Base-by-base conservation (phyloP, 2,113 vertebrate species). In the Centropus unirufus region DNA sequence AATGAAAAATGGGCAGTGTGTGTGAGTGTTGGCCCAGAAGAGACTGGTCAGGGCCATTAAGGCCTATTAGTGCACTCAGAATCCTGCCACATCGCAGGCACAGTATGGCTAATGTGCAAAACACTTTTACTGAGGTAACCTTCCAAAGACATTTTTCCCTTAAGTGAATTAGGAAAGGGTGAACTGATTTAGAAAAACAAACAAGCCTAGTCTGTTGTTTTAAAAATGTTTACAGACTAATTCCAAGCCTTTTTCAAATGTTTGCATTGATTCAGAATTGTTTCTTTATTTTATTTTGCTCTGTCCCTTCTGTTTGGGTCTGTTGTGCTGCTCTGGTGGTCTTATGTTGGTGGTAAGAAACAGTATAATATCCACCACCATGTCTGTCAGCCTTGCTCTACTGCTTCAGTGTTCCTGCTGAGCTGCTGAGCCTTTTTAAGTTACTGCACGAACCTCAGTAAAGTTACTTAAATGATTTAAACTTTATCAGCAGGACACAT, bases 141-240 rank as follows among this genome's bases (percentile, higher is more conserved):
- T 40, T 93, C 69, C 77, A 72, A 89, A 96, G 75, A 85, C 52
- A 62, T 94, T 94, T 86, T 92, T 84, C 77, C 87, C 78, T 92
- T 93, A 91, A 93, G 70, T 82, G 87, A 94, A 91, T 91, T 93
- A 94, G 87, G 82, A 90, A 90, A 95, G 95, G 74, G 78, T 68
- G 90, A 92, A 90, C 93, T 61, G 62, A 83, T 96, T 94, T 94
- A 88, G 82, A 96, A 96, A 96, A 96, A 96, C 92, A 96, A 96
- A 95, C 96, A 87, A 93, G 83, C 39, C 67, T 69, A 69, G 89
- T 76, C 87, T 87, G 85, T 90, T 95, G 84, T 91, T 69, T 82
- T 80, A 84, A 92, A 92, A 78, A 80, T 77, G 76, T 87, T 97
- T 96, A 87, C 81, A 83, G 88, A 87, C 67, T 79, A 55, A 78